Evolutionary conservation across 2,888 invertebrate species (phyloP).

Genomic region (Drosophila subsilvestris): DNA sequence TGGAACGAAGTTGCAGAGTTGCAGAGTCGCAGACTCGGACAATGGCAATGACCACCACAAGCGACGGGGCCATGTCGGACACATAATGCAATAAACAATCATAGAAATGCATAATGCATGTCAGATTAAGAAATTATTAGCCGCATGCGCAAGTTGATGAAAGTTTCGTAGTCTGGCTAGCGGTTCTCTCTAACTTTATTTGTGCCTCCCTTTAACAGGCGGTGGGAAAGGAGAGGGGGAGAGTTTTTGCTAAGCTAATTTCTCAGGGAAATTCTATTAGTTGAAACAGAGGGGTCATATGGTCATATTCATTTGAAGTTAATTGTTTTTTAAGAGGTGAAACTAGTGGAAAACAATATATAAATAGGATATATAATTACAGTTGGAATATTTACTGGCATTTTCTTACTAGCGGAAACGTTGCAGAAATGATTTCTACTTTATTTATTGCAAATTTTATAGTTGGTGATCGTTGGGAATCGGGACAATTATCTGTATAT

Average conservation of each 20-base stretch:
- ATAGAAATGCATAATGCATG: slow-evolving; percentile 72
- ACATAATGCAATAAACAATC: slow-evolving; percentile 59
- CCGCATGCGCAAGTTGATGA: slow-evolving; percentile 24
- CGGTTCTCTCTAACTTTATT: background rate
- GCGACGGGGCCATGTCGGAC: slow-evolving; percentile 18
- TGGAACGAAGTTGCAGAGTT: background rate
- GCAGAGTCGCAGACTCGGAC: slow-evolving; percentile 8
- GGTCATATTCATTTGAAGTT: background rate
- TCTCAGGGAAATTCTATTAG: background rate
- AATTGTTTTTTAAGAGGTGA: background rate
- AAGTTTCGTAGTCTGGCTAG: slow-evolving; percentile 9
- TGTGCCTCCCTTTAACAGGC: background rate
- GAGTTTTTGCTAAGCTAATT: background rate
- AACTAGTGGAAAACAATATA: background rate
- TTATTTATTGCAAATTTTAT: too few relatives aligned
- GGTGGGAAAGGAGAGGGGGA: background rate
- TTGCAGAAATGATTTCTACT: too few relatives aligned
- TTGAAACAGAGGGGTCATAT: background rate
- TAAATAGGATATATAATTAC: too few relatives aligned
- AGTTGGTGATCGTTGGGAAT: too few relatives aligned
- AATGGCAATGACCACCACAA: slow-evolving; percentile 53
- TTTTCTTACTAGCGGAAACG: background rate
- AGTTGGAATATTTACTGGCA: background rate
- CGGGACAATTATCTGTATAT: too few relatives aligned
- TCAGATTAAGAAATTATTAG: slow-evolving; percentile 77